Conservation (phyloP, 2,797 vertebrate species). For the Mormyrus proboscirostris region DNA sequence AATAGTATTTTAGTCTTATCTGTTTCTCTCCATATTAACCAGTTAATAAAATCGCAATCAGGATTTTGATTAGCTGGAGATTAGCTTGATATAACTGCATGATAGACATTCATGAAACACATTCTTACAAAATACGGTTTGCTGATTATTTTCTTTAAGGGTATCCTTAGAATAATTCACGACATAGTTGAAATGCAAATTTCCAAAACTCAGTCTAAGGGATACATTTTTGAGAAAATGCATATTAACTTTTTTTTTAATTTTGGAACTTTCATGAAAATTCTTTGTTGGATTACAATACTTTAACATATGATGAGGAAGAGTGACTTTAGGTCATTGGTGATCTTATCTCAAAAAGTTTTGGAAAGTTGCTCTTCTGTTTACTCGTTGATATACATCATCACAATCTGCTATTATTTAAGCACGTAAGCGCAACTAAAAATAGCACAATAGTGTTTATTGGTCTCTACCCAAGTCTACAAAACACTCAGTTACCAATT, state of each 20-base stretch:
- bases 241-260: no score
- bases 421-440: not conserved
- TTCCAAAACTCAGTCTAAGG: not conserved
- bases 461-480: not conserved
- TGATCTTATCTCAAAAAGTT: not conserved
- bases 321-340: not conserved
- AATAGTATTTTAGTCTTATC: not conserved
- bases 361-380: not conserved
- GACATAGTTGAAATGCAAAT: not conserved
- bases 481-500: conserved; percentile 10
- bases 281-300: not conserved
- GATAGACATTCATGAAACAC: not conserved
- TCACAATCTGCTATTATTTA: not conserved
- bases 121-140: not conserved
- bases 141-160: not conserved
- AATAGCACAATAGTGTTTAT: not conserved
- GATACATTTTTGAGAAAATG: not conserved
- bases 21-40: not conserved
- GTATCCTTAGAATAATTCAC: not conserved
- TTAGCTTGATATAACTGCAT: not conserved
- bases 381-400: not conserved
- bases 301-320: not conserved
- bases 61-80: not conserved
- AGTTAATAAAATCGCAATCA: not conserved
- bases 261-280: not conserved